A percentile compares a stretch with the other conserved stretches of the same genome.
These are phyloP conservation scores for Sardinella longiceps DNA, from an alignment of 2,797 vertebrate species.

Conservation along the genomic window DNA sequence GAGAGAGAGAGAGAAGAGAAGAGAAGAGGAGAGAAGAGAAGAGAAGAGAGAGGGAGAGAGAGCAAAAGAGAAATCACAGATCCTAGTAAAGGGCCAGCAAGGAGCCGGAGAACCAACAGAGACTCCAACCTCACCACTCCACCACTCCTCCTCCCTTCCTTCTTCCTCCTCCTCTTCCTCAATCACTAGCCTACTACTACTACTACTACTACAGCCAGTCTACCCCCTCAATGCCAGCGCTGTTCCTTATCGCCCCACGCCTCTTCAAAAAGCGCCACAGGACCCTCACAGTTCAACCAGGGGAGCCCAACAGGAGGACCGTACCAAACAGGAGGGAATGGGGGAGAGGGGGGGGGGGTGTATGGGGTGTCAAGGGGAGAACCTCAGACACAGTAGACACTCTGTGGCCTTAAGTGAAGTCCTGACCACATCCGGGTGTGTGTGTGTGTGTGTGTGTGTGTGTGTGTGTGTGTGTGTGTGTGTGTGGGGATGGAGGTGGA, in stretches of 20 bases:
- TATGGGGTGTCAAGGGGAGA: background rate
- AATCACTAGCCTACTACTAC: background rate
- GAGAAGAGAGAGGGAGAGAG: no score
- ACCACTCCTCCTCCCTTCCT: no score
- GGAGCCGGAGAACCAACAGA: background rate
- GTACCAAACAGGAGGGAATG: background rate
- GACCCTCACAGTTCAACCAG: background rate
- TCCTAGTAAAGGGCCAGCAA: background rate
- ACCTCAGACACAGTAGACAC: constrained; percentile 49
- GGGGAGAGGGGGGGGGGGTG: background rate
- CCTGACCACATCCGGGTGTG: constrained; percentile 26
- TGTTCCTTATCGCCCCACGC: constrained; percentile 42
- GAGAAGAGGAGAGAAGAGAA: no score
- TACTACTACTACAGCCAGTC: background rate
- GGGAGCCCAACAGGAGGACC: background rate
- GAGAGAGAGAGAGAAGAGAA: no score
- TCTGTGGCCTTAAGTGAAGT: background rate
- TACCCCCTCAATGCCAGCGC: constrained; percentile 27
- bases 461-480: no score
- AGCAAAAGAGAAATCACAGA: constrained; percentile 4
- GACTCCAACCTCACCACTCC: background rate
- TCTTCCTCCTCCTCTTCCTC: no score
- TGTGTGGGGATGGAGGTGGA: no score
- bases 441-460: no score
- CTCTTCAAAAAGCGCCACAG: background rate